Conservation (phyloP, 1,140 invertebrate genomes). For the Saccostrea cuccullata region DNA sequence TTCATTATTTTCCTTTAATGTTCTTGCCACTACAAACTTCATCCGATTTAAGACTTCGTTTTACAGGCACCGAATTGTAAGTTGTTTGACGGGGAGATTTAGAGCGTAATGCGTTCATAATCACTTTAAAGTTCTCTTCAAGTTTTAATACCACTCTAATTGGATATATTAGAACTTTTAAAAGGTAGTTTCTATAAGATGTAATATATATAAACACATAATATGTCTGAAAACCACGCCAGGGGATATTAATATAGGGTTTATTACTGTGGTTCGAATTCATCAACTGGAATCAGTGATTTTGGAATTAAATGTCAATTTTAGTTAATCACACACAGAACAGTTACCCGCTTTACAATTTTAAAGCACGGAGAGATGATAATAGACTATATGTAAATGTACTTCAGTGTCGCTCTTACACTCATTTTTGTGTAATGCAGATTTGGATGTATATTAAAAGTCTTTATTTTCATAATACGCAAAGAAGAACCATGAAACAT, state of each 20-base stretch:
- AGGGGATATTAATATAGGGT: neutral
- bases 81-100: neutral
- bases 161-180: neutral
- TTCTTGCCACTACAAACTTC: neutral
- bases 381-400: too few relatives aligned
- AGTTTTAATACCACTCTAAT: neutral
- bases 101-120: neutral
- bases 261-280: neutral
- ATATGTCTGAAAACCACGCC: too few relatives aligned
- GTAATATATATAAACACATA: neutral
- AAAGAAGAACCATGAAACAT: too few relatives aligned
- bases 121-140: neutral
- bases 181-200: neutral
- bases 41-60: neutral
- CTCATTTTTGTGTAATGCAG: too few relatives aligned
- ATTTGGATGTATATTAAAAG: too few relatives aligned
- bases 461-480: too few relatives aligned
- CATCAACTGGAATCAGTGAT: too few relatives aligned
- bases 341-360: too few relatives aligned
- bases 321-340: too few relatives aligned
- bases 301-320: too few relatives aligned
- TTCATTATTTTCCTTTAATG: neutral
- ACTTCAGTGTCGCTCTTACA: too few relatives aligned
- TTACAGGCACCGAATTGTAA: neutral
- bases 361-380: too few relatives aligned